A percentile compares a stretch with the other conserved stretches of the same genome.
phyloP scores from a whole-genome alignment of 2,113 vertebrate genomes.

The Coturnix japonica region DNA sequence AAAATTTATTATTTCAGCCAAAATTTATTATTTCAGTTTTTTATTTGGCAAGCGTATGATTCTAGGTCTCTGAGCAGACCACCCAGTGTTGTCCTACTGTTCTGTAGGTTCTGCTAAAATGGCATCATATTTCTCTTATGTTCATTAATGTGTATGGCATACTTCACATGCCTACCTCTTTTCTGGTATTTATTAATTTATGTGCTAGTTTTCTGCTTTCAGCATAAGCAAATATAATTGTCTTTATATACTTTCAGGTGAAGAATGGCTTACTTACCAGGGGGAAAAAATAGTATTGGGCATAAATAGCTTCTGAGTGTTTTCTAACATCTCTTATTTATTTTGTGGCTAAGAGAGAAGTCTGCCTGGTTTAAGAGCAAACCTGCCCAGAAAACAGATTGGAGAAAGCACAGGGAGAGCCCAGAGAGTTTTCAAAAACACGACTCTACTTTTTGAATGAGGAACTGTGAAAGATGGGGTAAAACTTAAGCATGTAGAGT shows the following conservation, averaged over 20 bases:
- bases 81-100: neutral
- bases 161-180: neutral
- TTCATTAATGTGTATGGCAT: neutral
- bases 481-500: neutral
- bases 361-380: neutral
- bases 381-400: constrained; percentile 4
- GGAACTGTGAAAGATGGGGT: neutral
- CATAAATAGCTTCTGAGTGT: constrained; percentile 8
- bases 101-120: neutral
- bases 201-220: neutral
- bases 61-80: neutral
- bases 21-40: neutral
- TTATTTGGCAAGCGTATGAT: neutral
- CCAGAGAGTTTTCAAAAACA: constrained; percentile 41
- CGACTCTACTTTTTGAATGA: neutral
- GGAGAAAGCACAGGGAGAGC: neutral
- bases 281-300: neutral
- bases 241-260: neutral
- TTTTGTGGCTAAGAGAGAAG: neutral
- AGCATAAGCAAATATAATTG: neutral
- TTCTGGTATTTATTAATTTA: constrained; percentile 8
- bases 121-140: neutral
- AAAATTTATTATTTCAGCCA: neutral
- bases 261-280: constrained; percentile 27
- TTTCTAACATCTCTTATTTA: neutral